Evolutionary conservation across 2,113 vertebrate species (phyloP).

Genomic region (Prolemur simus): DNA sequence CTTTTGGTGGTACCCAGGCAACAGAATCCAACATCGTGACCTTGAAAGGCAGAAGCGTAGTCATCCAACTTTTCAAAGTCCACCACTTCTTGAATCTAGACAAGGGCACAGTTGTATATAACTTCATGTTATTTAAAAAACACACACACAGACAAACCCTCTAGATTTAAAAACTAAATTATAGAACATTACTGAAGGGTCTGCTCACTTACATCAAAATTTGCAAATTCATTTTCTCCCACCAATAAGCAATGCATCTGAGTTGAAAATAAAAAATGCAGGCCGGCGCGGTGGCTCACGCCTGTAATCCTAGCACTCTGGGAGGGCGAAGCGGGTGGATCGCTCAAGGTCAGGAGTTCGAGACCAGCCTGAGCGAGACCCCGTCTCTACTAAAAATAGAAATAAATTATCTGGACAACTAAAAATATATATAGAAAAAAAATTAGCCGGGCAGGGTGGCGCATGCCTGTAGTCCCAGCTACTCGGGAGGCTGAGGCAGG

Average conservation of each 20-base stretch:
- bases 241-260: neutral
- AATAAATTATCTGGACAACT: no score
- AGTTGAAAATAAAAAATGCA: no score
- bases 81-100: slow-evolving; percentile 90
- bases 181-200: neutral
- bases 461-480: no score
- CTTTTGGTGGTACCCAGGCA: slow-evolving; percentile 90
- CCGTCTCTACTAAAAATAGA: no score
- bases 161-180: slow-evolving; percentile 30
- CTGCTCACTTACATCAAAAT: neutral
- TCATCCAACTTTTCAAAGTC: slow-evolving; percentile 92
- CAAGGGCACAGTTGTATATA: neutral
- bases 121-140: neutral
- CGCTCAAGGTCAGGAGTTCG: no score
- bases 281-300: no score
- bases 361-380: no score
- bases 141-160: neutral
- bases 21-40: slow-evolving; percentile 91
- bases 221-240: slow-evolving; percentile 9
- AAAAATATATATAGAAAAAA: no score
- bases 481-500: no score
- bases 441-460: no score
- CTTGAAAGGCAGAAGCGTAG: slow-evolving; percentile 83
- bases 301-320: no score
- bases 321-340: no score